Evolutionary conservation across 1,140 invertebrate species (phyloP), one percentile per base, ranked within the genome.

Genomic region (Limonius californicus): DNA sequence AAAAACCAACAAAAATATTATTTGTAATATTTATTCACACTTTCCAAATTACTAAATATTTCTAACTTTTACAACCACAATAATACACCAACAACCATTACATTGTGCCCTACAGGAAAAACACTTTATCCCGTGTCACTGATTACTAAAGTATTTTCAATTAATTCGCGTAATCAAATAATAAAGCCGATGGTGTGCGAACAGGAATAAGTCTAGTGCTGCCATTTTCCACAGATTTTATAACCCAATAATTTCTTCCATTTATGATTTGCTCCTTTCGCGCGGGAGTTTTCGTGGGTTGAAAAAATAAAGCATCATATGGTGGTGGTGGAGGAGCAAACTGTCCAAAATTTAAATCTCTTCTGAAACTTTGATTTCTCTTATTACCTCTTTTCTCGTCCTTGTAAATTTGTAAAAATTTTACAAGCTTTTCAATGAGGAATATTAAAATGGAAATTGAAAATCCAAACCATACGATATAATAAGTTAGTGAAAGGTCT

Each of bases 401-500:
- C 19, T 30, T 59, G 16, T 60, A 57, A 0, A 30, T 32, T 3
- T 14, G 68, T 62, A 39, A 64, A 2, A 12, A 6, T 18, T n/a
- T 70, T 68, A 21, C 71, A 32, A 58, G 70, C 30, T 88, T 68
- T 78, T 92, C 90, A 8, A 80, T 73, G 39, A 84, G 67, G 65
- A 92, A 90, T 0, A 86, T 78, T 0, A 85, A 76, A 2, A 81
- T 54, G 0, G 87, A 82, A 0, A 85, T 78, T 2, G 16, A 2
- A 16, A 16, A 55, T 0, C 78, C 74, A 32, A n/a, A 27, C 0
- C 78, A 74, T 58, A 83, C 82, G 2, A 88, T 77, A 47, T 89
- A 80, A 3, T 92, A 93, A 0, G 91, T 93, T 73, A 89, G 85
- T 42, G 79, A 72, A 1, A 92, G 77, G 65, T 86, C 84, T 1